phyloP scores from a whole-genome alignment of 2,113 vertebrate genomes.

The Sceloporus tristichus region DNA sequence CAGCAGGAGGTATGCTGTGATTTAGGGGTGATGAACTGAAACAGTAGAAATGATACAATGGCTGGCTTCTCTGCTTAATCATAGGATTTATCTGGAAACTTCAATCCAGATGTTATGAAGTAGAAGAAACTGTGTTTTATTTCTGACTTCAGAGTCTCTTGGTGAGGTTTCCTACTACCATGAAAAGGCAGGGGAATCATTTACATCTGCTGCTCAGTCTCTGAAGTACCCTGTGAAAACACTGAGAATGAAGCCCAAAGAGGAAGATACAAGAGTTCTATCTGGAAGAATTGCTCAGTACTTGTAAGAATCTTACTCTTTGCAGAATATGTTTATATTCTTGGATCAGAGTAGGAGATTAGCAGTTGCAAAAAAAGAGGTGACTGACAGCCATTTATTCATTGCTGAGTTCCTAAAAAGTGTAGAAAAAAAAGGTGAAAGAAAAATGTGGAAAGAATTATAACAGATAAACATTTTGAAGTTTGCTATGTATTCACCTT shows the following conservation, averaged over 20 bases:
- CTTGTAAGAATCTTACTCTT: neutral
- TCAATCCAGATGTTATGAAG: neutral
- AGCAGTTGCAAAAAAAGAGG: neutral
- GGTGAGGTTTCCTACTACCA: neutral
- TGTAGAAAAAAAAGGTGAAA: neutral
- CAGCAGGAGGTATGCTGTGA: neutral
- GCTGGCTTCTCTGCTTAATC: conserved; percentile 11
- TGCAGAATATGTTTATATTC: neutral
- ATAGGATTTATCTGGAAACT: neutral
- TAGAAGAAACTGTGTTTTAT: conserved; percentile 31
- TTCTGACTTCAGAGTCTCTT: neutral
- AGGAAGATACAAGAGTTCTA: neutral
- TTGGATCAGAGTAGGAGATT: neutral
- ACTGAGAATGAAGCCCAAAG: neutral
- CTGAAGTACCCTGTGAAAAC: neutral
- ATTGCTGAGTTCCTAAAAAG: neutral
- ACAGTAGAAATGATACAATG: neutral
- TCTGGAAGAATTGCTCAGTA: neutral
- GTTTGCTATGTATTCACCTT: neutral
- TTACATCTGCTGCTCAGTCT: neutral
- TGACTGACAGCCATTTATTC: neutral
- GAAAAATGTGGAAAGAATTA: neutral
- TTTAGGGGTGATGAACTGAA: conserved; percentile 30
- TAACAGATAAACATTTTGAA: neutral
- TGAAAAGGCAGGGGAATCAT: neutral